phyloP scores from a whole-genome alignment of 2,113 vertebrate species.

The Asarcornis scutulata region DNA sequence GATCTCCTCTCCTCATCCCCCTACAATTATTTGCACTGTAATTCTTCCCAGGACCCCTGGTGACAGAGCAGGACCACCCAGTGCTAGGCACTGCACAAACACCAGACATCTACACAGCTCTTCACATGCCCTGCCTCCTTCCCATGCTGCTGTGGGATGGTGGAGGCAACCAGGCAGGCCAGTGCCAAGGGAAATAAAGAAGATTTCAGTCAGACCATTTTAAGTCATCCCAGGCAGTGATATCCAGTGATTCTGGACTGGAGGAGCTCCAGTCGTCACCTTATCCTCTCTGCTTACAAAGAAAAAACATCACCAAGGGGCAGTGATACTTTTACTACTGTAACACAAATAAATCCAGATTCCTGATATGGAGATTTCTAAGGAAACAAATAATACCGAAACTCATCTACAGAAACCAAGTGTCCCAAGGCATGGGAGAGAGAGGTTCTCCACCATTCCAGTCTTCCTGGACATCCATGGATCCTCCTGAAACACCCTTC shows the following conservation, averaged over 20 bases:
- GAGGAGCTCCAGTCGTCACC: neutral
- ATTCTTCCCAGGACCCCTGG: neutral
- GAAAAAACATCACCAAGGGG: neutral
- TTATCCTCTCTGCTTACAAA: neutral
- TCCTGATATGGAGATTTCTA: neutral
- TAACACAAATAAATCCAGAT: neutral
- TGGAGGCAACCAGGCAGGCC: neutral
- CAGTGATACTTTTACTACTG: neutral
- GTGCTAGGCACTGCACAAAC: neutral
- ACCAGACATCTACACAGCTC: neutral
- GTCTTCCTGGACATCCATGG: neutral
- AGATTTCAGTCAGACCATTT: neutral
- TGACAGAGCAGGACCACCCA: neutral
- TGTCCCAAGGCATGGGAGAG: neutral
- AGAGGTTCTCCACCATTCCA: neutral
- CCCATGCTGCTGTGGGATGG: neutral
- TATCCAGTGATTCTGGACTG: neutral
- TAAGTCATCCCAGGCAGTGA: fast-evolving
- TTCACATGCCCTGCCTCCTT: neutral
- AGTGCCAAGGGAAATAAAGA: neutral
- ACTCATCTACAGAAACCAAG: neutral
- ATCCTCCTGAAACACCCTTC: neutral
- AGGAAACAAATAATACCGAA: neutral
- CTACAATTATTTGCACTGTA: neutral
- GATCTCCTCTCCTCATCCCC: neutral